Percentiles rank a stretch among this genome's conserved stretches.
phyloP scores from a whole-genome alignment of 2,888 invertebrate genomes.

The Orchesellides sinensis region DNA sequence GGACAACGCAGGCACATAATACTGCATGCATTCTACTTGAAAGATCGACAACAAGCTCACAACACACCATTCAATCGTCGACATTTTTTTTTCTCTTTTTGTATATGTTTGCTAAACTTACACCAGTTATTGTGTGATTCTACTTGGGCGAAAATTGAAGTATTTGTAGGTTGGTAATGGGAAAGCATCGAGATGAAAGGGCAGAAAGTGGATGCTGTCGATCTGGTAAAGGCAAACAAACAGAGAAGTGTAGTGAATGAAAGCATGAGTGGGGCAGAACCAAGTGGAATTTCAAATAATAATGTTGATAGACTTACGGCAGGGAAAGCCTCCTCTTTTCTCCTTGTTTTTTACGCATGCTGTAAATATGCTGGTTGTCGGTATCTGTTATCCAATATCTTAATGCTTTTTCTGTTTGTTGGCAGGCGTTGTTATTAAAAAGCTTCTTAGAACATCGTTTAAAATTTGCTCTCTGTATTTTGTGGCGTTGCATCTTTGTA shows the following conservation, averaged over 20 bases:
- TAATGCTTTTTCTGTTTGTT: conserved; percentile 1
- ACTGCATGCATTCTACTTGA: conserved; percentile 22
- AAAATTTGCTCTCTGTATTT: background rate
- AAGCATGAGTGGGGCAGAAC: conserved; percentile 6
- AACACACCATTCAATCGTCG: background rate
- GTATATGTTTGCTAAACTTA: conserved; percentile 53
- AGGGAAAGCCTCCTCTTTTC: conserved; percentile 8
- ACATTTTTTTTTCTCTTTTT: conserved; percentile 7
- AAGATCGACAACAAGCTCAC: background rate
- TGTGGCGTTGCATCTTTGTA: background rate
- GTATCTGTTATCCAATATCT: background rate
- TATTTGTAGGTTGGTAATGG: conserved; percentile 72
- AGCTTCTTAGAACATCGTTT: conserved; percentile 3
- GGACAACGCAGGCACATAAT: background rate
- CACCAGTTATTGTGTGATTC: conserved; percentile 64
- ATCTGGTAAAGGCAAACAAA: conserved; percentile 63
- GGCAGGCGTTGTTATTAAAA: background rate
- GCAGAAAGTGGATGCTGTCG: conserved; percentile 72
- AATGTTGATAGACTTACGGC: conserved; percentile 19
- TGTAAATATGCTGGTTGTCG: too few relatives aligned
- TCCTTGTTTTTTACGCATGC: background rate
- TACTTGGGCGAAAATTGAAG: conserved; percentile 72
- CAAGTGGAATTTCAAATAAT: conserved; percentile 19
- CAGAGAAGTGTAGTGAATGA: conserved; percentile 4
- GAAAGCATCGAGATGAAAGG: conserved; percentile 71